These are phyloP conservation scores for Crocallis elinguaria DNA, from an alignment of 2,888 invertebrate species.

Conservation along the genomic window DNA sequence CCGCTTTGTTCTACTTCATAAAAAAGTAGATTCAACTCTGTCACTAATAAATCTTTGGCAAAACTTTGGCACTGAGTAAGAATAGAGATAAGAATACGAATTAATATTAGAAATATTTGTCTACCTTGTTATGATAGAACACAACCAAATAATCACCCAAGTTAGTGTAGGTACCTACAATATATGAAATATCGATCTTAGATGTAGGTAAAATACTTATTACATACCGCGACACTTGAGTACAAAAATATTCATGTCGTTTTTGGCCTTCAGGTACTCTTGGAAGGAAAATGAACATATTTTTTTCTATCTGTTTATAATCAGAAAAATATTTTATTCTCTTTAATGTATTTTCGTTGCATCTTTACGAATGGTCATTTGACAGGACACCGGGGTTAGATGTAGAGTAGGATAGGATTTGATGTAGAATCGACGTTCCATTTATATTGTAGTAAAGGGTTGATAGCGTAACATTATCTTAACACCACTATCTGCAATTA, in stretches of 20 bases:
- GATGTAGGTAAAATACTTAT: conserved; percentile 21
- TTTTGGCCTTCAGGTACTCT: conserved; percentile 67
- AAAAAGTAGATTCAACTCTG: conserved; percentile 24
- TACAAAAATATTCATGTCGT: conserved; percentile 45
- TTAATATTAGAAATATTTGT: conserved; percentile 57
- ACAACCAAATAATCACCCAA: conserved; percentile 82
- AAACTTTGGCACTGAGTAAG: conserved; percentile 62
- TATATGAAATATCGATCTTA: conserved; percentile 21
- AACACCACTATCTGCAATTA: no score
- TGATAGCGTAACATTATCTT: no score
- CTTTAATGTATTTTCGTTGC: conserved; percentile 28
- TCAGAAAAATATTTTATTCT: conserved; percentile 37
- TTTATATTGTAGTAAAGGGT: no score
- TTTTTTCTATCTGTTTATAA: conserved; percentile 32
- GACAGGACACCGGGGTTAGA: no score
- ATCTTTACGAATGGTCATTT: background rate
- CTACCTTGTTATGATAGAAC: conserved; percentile 73
- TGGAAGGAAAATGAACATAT: conserved; percentile 65
- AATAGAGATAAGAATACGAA: conserved; percentile 46
- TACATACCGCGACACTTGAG: conserved; percentile 41
- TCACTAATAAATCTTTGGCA: conserved; percentile 57
- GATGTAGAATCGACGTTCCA: no score
- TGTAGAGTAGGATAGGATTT: no score
- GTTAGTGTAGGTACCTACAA: conserved; percentile 59
- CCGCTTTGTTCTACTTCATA: background rate